These are phyloP conservation scores for Chrysoperla carnea DNA, from an alignment of 1,140 invertebrate species.

Conservation along the genomic window DNA sequence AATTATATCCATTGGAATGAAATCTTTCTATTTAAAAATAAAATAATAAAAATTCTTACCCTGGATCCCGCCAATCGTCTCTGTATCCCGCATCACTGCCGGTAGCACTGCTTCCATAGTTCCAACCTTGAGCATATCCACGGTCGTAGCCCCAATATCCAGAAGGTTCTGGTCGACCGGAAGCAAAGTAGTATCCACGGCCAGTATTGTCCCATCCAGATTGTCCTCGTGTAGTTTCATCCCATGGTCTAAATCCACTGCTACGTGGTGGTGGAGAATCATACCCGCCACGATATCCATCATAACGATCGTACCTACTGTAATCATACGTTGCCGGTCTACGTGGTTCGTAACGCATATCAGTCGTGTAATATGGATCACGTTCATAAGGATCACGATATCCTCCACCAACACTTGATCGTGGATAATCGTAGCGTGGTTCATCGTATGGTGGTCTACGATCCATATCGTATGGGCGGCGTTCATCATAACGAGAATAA, in stretches of 20 bases:
- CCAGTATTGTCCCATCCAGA: constrained; percentile 29
- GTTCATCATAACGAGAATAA: constrained; percentile 1
- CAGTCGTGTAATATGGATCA: background rate
- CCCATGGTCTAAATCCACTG: constrained; percentile 30
- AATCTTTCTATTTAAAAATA: background rate
- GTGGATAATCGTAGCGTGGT: background rate
- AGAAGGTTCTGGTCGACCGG: constrained; percentile 23
- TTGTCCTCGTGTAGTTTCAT: constrained; percentile 28
- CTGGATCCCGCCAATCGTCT: constrained; percentile 16
- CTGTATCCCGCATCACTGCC: constrained; percentile 1
- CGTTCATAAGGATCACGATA: constrained; percentile 6
- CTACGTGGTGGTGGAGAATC: constrained; percentile 14
- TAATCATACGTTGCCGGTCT: constrained; percentile 13
- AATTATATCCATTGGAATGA: no score
- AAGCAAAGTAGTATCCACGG: constrained; percentile 31
- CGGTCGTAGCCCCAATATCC: constrained; percentile 16
- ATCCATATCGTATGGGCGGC: constrained; percentile 4
- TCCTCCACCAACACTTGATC: background rate
- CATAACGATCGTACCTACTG: constrained; percentile 14
- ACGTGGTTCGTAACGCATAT: background rate
- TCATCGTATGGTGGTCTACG: constrained; percentile 2
- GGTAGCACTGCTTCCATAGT: constrained; percentile 10
- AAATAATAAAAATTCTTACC: constrained; percentile 4
- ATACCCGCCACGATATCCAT: constrained; percentile 7
- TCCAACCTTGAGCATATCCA: constrained; percentile 23